These are phyloP conservation scores for Pangasius krempfi DNA, from an alignment of 2,797 vertebrate genomes.

Conservation along the genomic window DNA sequence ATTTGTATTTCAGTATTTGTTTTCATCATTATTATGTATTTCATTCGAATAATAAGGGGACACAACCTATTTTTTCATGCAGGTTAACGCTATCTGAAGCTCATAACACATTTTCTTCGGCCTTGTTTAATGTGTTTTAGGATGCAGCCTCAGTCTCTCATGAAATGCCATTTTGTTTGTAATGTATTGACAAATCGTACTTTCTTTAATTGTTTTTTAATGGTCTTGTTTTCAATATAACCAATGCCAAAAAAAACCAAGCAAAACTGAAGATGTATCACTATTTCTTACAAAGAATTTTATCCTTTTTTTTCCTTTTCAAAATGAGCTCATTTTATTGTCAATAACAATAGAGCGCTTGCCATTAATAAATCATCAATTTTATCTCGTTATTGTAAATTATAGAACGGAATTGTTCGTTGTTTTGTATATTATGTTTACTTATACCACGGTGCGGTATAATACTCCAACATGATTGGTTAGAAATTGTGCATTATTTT, in stretches of 20 bases:
- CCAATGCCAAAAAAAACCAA: not conserved
- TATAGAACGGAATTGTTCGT: not conserved
- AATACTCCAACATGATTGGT: too few species aligned
- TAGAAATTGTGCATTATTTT: too few species aligned
- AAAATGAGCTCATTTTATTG: too few species aligned
- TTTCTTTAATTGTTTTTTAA: not conserved
- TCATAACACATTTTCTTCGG: not conserved
- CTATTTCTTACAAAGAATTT: too few species aligned
- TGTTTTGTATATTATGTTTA: not conserved
- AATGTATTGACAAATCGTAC: not conserved
- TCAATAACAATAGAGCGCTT: too few species aligned
- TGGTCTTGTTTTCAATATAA: too few species aligned
- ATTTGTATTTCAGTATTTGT: too few species aligned
- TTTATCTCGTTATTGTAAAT: not conserved
- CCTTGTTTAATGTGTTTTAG: not conserved
- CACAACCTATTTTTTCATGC: not conserved
- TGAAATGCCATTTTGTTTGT: not conserved
- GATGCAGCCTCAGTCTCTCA: not conserved
- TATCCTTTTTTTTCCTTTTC: too few species aligned
- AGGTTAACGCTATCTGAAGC: not conserved
- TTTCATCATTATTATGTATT: too few species aligned
- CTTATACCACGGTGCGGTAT: too few species aligned
- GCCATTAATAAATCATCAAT: too few species aligned
- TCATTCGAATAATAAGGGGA: not conserved
- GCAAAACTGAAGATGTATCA: too few species aligned